These are phyloP conservation scores for Ptiloglossa arizonensis DNA, from an alignment of 1,140 invertebrate genomes.

Conservation along the genomic window DNA sequence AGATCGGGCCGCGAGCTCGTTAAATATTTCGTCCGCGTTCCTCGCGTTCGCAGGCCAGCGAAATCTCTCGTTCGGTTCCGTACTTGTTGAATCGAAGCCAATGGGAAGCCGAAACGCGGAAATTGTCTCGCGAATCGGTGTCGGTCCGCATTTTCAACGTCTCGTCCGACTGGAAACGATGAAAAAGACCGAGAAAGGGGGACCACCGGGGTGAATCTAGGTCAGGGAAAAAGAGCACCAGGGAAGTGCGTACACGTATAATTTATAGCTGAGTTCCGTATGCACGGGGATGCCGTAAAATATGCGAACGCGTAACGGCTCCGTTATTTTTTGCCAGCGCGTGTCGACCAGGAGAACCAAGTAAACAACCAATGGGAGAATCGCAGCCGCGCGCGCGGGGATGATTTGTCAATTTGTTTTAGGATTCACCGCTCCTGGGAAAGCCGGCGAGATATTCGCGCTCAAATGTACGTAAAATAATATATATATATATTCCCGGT, in stretches of 20 bases:
- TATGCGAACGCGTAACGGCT: constrained; percentile 31
- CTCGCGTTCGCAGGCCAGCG: too few species aligned
- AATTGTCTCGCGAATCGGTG: neutral
- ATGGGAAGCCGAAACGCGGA: neutral
- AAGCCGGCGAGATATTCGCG: neutral
- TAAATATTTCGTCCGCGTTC: too few species aligned
- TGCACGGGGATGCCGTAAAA: neutral
- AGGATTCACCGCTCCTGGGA: neutral
- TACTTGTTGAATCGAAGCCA: neutral
- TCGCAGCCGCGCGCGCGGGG: too few species aligned
- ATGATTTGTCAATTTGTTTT: constrained; percentile 14
- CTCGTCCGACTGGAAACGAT: neutral
- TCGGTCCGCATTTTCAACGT: neutral
- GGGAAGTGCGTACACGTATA: neutral
- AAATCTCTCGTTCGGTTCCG: neutral
- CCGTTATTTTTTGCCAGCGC: constrained; percentile 9
- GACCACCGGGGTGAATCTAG: neutral
- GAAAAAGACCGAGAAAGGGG: neutral
- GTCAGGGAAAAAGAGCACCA: neutral
- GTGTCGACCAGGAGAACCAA: neutral
- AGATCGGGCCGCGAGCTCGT: too few species aligned
- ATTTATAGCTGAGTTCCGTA: neutral
- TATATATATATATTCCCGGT: neutral
- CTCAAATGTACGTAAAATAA: neutral
- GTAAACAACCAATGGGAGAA: constrained; percentile 5